These are phyloP conservation scores for Chrysaora quinquecirrha DNA, from an alignment of 30 jellyfish, hydroid and myxozoan genomes.

Conservation along the genomic window DNA sequence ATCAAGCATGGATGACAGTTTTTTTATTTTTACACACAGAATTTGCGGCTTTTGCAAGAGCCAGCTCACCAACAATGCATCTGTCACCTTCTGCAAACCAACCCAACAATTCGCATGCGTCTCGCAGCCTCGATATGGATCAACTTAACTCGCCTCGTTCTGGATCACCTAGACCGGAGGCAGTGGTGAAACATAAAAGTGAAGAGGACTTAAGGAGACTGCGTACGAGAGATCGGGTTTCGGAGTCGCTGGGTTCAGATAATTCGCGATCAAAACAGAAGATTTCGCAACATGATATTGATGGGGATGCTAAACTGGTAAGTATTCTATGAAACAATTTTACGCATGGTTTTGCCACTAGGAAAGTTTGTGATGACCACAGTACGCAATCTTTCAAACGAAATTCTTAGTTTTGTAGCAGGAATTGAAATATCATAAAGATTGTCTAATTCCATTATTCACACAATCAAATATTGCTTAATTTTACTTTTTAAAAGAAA, in stretches of 20 bases:
- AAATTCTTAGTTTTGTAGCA: background rate
- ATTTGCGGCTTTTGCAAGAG: background rate
- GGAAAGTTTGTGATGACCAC: too few species aligned
- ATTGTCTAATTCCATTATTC: too few species aligned
- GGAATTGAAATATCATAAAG: background rate
- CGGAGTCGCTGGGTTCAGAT: background rate
- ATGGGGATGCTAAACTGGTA: conserved; percentile 94
- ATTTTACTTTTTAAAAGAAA: too few species aligned
- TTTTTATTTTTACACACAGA: too few species aligned
- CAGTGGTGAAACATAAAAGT: conserved; percentile 36
- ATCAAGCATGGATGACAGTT: too few species aligned
- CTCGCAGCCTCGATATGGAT: conserved; percentile 1
- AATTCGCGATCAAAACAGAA: background rate
- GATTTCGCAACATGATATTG: conserved; percentile 16
- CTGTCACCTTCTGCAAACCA: background rate
- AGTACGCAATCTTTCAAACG: background rate
- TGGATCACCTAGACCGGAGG: conserved; percentile 25
- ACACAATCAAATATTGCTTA: background rate
- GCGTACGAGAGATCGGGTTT: background rate
- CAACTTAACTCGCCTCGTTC: background rate
- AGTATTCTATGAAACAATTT: conserved; percentile 7
- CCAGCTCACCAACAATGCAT: background rate
- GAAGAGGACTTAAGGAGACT: conserved; percentile 46
- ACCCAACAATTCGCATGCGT: background rate
- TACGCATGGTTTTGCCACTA: too few species aligned